Percentiles rank a stretch among this genome's conserved stretches.
These are phyloP conservation scores for Catagonus wagneri DNA, from an alignment of 2,113 vertebrate species.

Conservation along the genomic window DNA sequence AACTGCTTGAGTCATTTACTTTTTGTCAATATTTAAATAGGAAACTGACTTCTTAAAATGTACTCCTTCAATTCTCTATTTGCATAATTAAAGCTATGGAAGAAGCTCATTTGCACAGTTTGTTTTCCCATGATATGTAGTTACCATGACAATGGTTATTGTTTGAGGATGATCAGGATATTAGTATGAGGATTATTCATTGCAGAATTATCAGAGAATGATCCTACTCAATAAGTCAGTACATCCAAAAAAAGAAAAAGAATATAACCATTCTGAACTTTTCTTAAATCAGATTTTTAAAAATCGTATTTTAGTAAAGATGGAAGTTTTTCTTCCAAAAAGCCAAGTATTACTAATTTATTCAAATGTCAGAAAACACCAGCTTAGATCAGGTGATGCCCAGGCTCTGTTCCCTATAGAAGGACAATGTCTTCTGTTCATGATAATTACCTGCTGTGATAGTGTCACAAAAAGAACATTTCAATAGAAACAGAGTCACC, in stretches of 20 bases:
- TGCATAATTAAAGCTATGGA: slow-evolving; percentile 81
- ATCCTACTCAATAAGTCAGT: slow-evolving; percentile 55
- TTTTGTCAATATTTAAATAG: slow-evolving; percentile 73
- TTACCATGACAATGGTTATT: slow-evolving; percentile 77
- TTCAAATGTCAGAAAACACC: slow-evolving; percentile 79
- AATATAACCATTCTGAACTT: slow-evolving; percentile 63
- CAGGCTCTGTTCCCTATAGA: slow-evolving; percentile 62
- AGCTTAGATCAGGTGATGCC: slow-evolving; percentile 60
- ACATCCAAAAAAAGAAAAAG: not conserved
- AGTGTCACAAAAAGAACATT: slow-evolving; percentile 43
- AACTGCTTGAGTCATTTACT: slow-evolving; percentile 73
- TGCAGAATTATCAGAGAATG: slow-evolving; percentile 70
- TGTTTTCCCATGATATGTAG: slow-evolving; percentile 80
- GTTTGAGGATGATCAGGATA: slow-evolving; percentile 77
- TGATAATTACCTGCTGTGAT: slow-evolving; percentile 34
- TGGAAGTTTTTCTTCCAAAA: slow-evolving; percentile 67
- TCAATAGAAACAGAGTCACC: slow-evolving; percentile 9
- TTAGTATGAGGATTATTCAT: slow-evolving; percentile 77
- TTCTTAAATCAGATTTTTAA: slow-evolving; percentile 68
- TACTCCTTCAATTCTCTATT: slow-evolving; percentile 75
- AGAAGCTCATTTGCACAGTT: slow-evolving; percentile 77
- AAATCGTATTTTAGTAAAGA: slow-evolving; percentile 75
- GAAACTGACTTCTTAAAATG: slow-evolving; percentile 67
- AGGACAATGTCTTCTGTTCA: slow-evolving; percentile 64
- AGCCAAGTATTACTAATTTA: slow-evolving; percentile 75